Evolutionary conservation across 2,888 invertebrate genomes (phyloP).

Genomic region (Sericinus montela): DNA sequence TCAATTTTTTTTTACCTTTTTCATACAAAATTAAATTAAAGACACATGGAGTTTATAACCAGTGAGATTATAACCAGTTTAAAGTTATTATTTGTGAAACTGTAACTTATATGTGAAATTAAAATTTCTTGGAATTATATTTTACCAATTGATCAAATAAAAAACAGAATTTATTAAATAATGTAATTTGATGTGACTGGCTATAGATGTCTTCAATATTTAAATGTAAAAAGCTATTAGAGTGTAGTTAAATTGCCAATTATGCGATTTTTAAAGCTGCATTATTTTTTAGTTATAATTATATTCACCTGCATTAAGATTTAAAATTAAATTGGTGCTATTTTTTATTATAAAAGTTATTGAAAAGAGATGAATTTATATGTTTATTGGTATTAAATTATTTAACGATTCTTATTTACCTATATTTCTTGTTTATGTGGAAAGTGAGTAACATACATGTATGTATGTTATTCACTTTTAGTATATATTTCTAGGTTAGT

Average conservation of each 20-base stretch:
- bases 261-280: slow-evolving; percentile 1
- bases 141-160: no score
- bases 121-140: no score
- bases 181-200: background rate
- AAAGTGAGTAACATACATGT: slow-evolving; percentile 7
- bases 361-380: no score
- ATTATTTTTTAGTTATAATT: background rate
- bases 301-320: slow-evolving; percentile 4
- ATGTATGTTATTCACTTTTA: no score
- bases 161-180: no score
- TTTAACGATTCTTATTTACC: slow-evolving; percentile 2
- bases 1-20: no score
- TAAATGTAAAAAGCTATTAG: background rate
- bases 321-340: slow-evolving; percentile 64
- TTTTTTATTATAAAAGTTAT: slow-evolving; percentile 35
- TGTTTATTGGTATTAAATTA: slow-evolving; percentile 11
- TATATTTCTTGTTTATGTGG: slow-evolving; percentile 8
- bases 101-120: no score
- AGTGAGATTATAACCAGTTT: no score
- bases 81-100: no score
- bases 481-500: no score
- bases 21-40: no score
- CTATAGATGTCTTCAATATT: background rate
- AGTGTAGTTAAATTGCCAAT: slow-evolving; percentile 5
- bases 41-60: no score